Evolutionary conservation across 2,888 invertebrate species (phyloP), one percentile per base, ranked within the genome.

Genomic region (Scotopteryx bipunctaria): DNA sequence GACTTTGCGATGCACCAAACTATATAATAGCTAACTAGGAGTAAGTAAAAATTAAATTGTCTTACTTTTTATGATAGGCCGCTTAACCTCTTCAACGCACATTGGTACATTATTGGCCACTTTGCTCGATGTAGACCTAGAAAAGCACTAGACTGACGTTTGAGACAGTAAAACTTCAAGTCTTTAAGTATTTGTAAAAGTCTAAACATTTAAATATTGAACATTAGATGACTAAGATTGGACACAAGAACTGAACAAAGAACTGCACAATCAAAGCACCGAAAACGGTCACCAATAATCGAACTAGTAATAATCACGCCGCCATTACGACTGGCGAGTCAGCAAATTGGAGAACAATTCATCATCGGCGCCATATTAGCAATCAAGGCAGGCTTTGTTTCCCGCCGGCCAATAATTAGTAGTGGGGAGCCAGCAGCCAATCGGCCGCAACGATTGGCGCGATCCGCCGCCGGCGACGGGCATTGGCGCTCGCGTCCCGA

Each of bases 391-490:
- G 59, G 51, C 64, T 64, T 85, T 85, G 85, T 85, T 78, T 78
- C 67, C 61, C 62, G 54, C 50, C 63, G 64, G 78, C 84, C 83
- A 84, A 82, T 86, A 84, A 86, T 86, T 85, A 83, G 81, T 60
- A 57, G 57, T 60, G 66, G 62, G 62, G 70, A 59, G 63, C 57
- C 59, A 41, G 54, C 61, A 60, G 81, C 86, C 87, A 85, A 86
- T 86, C 79, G 69, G 54, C 47, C 32, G 58, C 53, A 50, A 49
- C 55, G 56, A 57, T 57, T 59, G 64, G 63, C 56, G 67, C 66
- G 55, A 63, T 61, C 67, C 56, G 59, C 61, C 63, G 69, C 70
- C 59, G 66, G 66, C 71, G 53, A 55, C 64, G 57, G 58, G 71
- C 71, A 80, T 80, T 81, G 77, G 82, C 71, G 66, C 66, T 64